Evolutionary conservation across 1,140 invertebrate species (phyloP), one percentile per base, ranked within the genome.

Genomic region (Rhopalosiphum maidis): DNA sequence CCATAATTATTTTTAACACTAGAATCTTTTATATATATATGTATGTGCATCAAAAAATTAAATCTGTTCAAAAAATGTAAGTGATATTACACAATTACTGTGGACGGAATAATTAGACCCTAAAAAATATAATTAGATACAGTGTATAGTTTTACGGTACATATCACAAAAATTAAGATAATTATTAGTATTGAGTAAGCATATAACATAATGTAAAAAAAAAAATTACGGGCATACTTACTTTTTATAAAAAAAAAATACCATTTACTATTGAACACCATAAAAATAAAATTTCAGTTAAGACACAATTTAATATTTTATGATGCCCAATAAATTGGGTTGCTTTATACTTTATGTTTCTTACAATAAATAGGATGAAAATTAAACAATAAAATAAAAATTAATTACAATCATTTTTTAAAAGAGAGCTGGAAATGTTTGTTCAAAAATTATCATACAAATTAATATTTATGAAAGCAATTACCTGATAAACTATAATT

Each of bases 61-160:
- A 60, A 90, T 90, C 22, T 90, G 88, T 90, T 90, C 25, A 90
- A 90, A 90, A 60, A 60, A 46, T 90, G 21, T 6, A 43, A 46
- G n/a, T 11, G 9, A 54, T 43, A n/a, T 89, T 77, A 89, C 35
- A 89, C 37, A 55, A 55, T 55, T 51, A 54, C 25, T 43, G 37
- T 21, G 89, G 89, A 90, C 89, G 89, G 89, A 90, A 90, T 68
- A 90, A 60, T 90, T 68, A 68, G 11, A 46, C 46, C 46, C 46
- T 46, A 46, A 46, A 46, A 46, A 46, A 46, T 46, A 46, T 11
- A 46, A 46, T 46, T 48, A 87, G 15, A 21, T 87, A 87, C 23
- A 87, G 51, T 87, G n/a, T 54, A 41, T 88, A 35, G 22, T 88
- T 88, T 35, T 8, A 22, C 21, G 30, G 46, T 51, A n/a, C 6